phyloP scores from a whole-genome alignment of 2,113 vertebrate genomes.

The Pelmatolapia mariae region DNA sequence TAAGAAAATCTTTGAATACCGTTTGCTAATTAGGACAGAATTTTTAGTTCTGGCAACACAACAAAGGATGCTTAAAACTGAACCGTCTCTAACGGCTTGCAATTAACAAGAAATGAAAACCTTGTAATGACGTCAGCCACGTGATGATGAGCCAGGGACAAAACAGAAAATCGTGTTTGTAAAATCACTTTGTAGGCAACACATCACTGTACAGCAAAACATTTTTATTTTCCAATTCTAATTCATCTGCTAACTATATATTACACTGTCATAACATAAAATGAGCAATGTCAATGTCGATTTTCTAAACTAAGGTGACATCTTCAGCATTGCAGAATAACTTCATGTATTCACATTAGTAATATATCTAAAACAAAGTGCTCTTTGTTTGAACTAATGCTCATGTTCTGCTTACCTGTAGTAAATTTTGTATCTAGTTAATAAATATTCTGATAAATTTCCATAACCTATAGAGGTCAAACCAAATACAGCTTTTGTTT shows the following conservation, averaged over 20 bases:
- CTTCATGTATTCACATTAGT: neutral
- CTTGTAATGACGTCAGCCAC: neutral
- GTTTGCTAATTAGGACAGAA: neutral
- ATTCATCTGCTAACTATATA: neutral
- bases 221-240: neutral
- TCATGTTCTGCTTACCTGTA: neutral
- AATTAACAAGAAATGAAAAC: neutral
- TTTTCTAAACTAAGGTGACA: neutral
- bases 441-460: neutral
- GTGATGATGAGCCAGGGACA: neutral
- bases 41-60: neutral
- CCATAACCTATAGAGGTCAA: neutral
- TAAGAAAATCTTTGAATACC: neutral
- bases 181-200: neutral
- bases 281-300: neutral
- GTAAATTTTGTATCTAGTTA: neutral
- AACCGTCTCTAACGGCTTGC: neutral
- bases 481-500: neutral
- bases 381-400: neutral
- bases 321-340: neutral
- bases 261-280: neutral
- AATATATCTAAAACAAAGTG: neutral
- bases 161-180: neutral
- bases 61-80: neutral
- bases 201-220: neutral